Evolutionary conservation across 2,797 vertebrate genomes (phyloP).

Genomic region (Sparidentex hasta): DNA sequence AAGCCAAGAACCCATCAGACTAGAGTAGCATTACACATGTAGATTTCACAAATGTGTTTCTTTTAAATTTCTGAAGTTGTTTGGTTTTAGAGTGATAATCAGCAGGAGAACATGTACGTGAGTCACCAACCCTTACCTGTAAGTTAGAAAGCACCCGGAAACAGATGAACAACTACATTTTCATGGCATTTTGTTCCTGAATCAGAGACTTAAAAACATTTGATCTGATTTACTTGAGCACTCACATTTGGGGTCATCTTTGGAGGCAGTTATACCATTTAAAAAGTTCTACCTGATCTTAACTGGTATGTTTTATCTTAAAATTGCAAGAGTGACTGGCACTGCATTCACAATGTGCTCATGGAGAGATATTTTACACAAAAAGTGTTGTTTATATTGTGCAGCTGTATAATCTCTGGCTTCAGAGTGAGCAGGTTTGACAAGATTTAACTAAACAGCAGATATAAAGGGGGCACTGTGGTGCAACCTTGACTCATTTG

Average conservation of each 20-base stretch:
- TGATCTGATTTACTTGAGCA: neutral
- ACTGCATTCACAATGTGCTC: neutral
- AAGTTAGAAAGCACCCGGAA: neutral
- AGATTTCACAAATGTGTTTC: neutral
- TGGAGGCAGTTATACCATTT: neutral
- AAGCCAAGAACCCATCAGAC: neutral
- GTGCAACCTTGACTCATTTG: slow-evolving; percentile 30
- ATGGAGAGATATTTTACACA: neutral
- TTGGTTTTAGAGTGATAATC: neutral
- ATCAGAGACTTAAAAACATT: neutral
- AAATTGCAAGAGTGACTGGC: neutral
- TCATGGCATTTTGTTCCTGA: neutral
- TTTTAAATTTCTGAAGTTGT: neutral
- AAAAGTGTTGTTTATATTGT: slow-evolving; percentile 16
- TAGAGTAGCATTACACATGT: neutral
- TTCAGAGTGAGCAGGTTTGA: slow-evolving; percentile 34
- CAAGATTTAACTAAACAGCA: slow-evolving; percentile 16
- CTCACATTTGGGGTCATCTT: neutral
- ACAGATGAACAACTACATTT: neutral
- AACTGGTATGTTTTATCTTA: neutral
- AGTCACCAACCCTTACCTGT: neutral
- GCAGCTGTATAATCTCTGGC: slow-evolving; percentile 9
- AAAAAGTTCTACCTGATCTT: neutral
- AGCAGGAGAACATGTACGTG: neutral
- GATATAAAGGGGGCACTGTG: slow-evolving; percentile 31